These are phyloP conservation scores for Ondatra zibethicus DNA, from an alignment of 2,113 vertebrate species.

Conservation along the genomic window DNA sequence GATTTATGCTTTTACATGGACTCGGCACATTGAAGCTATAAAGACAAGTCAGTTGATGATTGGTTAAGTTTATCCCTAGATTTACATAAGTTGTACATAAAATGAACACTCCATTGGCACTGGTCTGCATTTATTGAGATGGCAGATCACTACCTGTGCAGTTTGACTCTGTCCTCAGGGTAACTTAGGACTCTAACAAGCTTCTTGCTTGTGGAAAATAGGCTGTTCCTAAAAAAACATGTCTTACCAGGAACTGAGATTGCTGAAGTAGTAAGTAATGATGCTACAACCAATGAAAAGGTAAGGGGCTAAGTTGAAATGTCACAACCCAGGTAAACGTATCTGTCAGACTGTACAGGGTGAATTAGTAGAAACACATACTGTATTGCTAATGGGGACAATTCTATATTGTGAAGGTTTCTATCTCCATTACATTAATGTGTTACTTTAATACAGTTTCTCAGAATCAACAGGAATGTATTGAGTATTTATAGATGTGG, in stretches of 20 bases:
- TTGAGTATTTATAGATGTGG: background rate
- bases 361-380: background rate
- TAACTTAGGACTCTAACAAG: background rate
- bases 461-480: background rate
- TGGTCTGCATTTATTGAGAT: background rate
- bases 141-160: background rate
- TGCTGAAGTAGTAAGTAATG: conserved; percentile 6
- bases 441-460: background rate
- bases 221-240: background rate
- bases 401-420: background rate
- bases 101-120: background rate
- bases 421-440: conserved; percentile 26
- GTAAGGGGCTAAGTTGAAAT: background rate
- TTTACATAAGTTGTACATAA: background rate
- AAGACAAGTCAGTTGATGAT: background rate
- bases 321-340: background rate
- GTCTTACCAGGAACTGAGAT: background rate
- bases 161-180: conserved; percentile 14
- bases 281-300: background rate
- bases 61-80: background rate
- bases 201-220: background rate
- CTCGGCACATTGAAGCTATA: background rate
- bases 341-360: background rate
- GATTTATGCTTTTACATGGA: background rate
- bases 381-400: background rate